These are phyloP conservation scores for Saxidomus purpurata DNA, from an alignment of 1,140 invertebrate species.

Conservation along the genomic window DNA sequence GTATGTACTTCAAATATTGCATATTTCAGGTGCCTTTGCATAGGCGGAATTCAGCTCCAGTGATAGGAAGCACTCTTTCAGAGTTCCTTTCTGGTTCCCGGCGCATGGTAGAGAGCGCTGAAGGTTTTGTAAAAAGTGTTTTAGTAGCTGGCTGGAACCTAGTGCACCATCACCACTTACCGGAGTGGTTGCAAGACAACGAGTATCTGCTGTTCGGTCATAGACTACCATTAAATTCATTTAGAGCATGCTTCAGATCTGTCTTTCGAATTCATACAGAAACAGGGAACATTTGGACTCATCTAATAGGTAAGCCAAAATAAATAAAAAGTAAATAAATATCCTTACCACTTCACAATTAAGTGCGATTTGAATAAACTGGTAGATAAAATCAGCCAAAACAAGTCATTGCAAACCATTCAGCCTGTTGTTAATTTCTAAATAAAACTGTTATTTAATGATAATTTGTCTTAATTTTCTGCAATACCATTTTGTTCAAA, in stretches of 20 bases:
- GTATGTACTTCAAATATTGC: no score
- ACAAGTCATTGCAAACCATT: no score
- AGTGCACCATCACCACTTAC: constrained; percentile 88
- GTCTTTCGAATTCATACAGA: constrained; percentile 96
- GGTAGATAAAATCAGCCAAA: no score
- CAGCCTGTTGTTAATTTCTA: no score
- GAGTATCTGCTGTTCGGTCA: constrained; percentile 98
- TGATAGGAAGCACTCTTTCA: background rate
- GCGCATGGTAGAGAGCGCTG: constrained; percentile 95
- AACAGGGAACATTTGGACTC: constrained; percentile 99
- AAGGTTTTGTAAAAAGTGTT: constrained; percentile 97
- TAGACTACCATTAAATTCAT: constrained; percentile 97
- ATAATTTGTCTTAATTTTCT: no score
- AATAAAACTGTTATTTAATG: no score
- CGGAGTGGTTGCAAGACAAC: constrained; percentile 99
- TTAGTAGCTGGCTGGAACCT: constrained; percentile 90
- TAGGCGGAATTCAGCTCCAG: background rate
- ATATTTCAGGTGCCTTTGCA: no score
- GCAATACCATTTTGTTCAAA: no score
- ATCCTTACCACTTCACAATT: no score
- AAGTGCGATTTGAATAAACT: no score
- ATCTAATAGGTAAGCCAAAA: constrained; percentile 91
- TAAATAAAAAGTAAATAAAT: no score
- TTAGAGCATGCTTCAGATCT: constrained; percentile 98
- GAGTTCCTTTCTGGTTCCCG: constrained; percentile 70